Conservation (phyloP, 2,113 vertebrate species). For the Neopipo cinnamomea region DNA sequence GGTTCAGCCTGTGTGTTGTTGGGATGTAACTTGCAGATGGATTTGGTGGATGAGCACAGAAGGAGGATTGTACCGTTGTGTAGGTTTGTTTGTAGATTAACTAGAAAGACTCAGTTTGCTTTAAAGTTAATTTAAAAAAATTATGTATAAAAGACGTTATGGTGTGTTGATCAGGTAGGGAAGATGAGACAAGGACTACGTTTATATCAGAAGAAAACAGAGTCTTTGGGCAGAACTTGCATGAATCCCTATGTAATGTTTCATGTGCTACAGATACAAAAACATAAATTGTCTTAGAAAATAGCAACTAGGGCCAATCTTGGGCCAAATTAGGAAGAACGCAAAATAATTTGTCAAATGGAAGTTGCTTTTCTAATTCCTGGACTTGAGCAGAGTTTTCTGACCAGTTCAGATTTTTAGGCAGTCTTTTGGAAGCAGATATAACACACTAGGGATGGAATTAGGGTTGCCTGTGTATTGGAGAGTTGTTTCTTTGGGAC, state of each 20-base stretch:
- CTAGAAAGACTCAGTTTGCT: neutral
- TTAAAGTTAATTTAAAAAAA: neutral
- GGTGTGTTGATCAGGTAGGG: neutral
- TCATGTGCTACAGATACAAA: neutral
- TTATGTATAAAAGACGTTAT: neutral
- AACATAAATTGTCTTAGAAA: neutral
- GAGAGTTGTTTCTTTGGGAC: neutral
- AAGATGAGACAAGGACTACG: neutral
- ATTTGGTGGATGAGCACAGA: neutral
- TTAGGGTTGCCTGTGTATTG: neutral
- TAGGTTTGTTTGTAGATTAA: neutral
- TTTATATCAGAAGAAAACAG: neutral
- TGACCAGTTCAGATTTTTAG: neutral
- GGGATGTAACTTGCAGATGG: rapidly evolving
- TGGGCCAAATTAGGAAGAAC: neutral
- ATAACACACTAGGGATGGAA: neutral
- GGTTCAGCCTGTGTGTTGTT: neutral
- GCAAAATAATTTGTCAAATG: neutral
- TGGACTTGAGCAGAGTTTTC: neutral
- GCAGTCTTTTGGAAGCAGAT: neutral
- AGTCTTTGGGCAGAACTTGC: neutral
- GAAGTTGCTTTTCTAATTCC: neutral
- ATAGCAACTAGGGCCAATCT: neutral
- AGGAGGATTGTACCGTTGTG: neutral
- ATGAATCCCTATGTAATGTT: neutral